Base-by-base conservation (phyloP, 2,888 invertebrate species). In the Callyntrura sp. region DNA sequence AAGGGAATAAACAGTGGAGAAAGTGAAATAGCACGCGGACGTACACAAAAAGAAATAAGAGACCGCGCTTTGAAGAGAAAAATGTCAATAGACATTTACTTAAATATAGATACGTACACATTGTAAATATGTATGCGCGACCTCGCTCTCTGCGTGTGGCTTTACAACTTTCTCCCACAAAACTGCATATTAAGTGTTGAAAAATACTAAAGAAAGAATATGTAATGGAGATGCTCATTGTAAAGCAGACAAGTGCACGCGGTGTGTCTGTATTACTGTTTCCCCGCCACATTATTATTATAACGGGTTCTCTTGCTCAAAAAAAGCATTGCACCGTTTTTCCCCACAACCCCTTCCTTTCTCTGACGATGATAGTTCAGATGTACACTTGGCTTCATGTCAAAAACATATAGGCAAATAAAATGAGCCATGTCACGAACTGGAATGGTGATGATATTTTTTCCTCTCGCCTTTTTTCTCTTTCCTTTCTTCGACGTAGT, bases 371-470 rank as follows among this genome's bases (percentile, higher is more conserved):
- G 51, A 51, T 51, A 11, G 51, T 48, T 51, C 68, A 88, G 88
- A 91, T 79, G 84, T 90, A 87, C 89, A 90, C 88, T 92, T 92
- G 91, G 91, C 91, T 92, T 86, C 90, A 92, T 92, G 92, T 92
- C 92, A 92, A 92, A 92, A 91, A 92, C 91, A 90, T 91, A 90
- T 90, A 92, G 90, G 65, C 79, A 88, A 90, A 92, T 88, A 92
- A 92, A 92, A 92, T 91, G 92, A 92, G 91, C 88, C 88, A 85
- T 92, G 92, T 92, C 92, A 92, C 91, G 91, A 91, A 90, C 91
- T 91, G 89, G 88, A 91, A 92, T 91, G 91, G 81, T 91, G 91
- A 91, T 90, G 90, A 92, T 91, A 88, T 84, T 86, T 90, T 84
- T 83, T 79, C 48, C 86, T 83, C 86, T 88, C 84, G 76, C 86